Base-by-base conservation (phyloP, 1,140 invertebrate genomes). In the Diplogasteroides magnus region DNA sequence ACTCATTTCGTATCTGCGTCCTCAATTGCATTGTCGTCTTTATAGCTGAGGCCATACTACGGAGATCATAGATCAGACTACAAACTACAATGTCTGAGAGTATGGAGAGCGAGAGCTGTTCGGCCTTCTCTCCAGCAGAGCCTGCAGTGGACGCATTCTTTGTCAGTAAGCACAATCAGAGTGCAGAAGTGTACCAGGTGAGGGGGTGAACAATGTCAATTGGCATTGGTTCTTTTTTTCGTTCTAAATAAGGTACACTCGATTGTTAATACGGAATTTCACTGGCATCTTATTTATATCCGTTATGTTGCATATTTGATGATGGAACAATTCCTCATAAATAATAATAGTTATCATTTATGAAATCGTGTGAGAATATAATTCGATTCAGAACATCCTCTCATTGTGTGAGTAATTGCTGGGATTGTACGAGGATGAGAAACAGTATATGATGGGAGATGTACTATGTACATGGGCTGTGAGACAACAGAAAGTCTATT, bases 401-500 rank as follows among this genome's bases (percentile, higher is more conserved):
- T 19, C 25, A 14, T 76, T 31, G 3, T 61, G 55, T 13, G 74
- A 78, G 29, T 58, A 63, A 23, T 37, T 82, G 63, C 32, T 74
- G 14, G 61, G 64, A 11, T 78, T 77, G 0, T 75, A 81, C 31
- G 81, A 82, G 27, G 81, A 79, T 31, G 79, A 81, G 63, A 81
- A 81, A 69, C 78, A 82, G 64, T 82, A 83, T 69, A 67, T 81
- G 60, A 78, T 81, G 71, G 67, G 70, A 3, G 78, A 80, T 62
- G 78, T 78, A 23, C 64, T 80, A 11, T 69, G 74, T 55, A 69
- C 29, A 11, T 82, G 80, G 80, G 80, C 80, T 1, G 74, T 83
- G 14, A 75, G 77, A 32, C 80, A 82, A 61, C 80, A 82, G 59
- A 81, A 82, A 59, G n/a, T 82, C n/a, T n/a, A n/a, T n/a, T n/a